phyloP scores from a whole-genome alignment of 37 sponge, comb jelly and placozoan species.

The Trichoplax adhaerens region DNA sequence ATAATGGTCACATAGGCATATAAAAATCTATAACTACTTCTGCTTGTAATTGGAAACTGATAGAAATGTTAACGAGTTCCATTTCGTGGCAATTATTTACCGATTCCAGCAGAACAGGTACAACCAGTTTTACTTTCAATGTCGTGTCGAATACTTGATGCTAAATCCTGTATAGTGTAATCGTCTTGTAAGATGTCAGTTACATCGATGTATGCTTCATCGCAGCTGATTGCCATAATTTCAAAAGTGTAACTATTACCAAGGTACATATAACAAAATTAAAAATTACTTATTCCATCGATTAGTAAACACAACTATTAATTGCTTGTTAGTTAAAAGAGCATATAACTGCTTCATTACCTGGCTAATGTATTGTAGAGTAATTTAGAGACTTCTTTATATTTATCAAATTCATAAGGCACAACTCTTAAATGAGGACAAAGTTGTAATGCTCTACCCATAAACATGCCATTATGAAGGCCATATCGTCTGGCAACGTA shows the following conservation, averaged over 20 bases:
- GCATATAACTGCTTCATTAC: neutral
- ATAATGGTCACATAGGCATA: too few relatives aligned
- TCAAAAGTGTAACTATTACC: constrained; percentile 14
- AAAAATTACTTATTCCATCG: neutral
- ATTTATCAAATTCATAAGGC: constrained; percentile 73
- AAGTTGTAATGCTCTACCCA: constrained; percentile 54
- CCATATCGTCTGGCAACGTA: constrained; percentile 68
- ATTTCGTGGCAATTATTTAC: too few relatives aligned
- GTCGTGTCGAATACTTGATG: constrained; percentile 10
- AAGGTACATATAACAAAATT: neutral
- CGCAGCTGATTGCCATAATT: constrained; percentile 82
- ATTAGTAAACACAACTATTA: neutral
- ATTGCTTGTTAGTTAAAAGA: neutral
- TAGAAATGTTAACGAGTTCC: too few relatives aligned
- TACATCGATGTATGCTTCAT: constrained; percentile 79
- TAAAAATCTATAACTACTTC: too few relatives aligned
- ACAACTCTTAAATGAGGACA: constrained; percentile 62
- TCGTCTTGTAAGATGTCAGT: constrained; percentile 22
- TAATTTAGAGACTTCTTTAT: constrained; percentile 37
- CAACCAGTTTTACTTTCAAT: constrained; percentile 37
- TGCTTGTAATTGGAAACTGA: too few relatives aligned
- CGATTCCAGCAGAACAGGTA: constrained; percentile 64
- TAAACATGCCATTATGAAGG: constrained; percentile 69
- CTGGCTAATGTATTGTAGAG: constrained; percentile 45
- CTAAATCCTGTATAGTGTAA: constrained; percentile 24